Base-by-base conservation (phyloP, 2,113 vertebrate genomes). In the Rana temporaria region DNA sequence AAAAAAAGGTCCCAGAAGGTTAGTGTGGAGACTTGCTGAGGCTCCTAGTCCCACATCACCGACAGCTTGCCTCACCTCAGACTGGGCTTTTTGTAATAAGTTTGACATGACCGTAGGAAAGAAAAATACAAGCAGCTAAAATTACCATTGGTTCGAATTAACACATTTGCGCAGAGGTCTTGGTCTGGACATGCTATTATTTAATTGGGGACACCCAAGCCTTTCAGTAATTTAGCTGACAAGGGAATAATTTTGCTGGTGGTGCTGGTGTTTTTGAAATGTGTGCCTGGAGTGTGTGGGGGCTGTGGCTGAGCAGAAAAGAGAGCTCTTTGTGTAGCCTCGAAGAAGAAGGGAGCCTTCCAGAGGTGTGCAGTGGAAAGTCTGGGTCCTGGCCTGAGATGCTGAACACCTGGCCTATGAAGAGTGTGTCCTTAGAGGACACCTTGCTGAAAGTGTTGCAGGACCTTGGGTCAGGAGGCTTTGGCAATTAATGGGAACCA, bases 401-500 rank as follows among this genome's bases (percentile, higher is more conserved):
- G 71, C 14, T 30, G 20, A 74, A 82, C 79, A 82, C 69, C 70
- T 73, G 69, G 60, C 42, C 30, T 56, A 11, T 30, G 4, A 26
- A 64, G 70, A 73, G 20, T 67, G 14, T 66, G 70, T 75, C 71
- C 84, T 75, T 34, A 80, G 73, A 57, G 80, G 57, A 14, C 52
- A 82, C 71, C 70, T 82, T 75, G 80, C 48, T 66, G 80, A 75
- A 82, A 67, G 71, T 82, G 62, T 55, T 73, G 59, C 9, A 66
- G 52, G 70, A 74, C 70, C 62, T 20, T 34, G 71, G 69, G 69
- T 73, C 80, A 74, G 80, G 30, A 85, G 84, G 78, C 69, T 71
- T 53, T 53, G 57, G 22, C 84, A 84, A 76, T 84, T 90, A 90
- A 90, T 88, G 86, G 78, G 86, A 89, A 88, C 80, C 91, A 85